Evolutionary conservation across 2,113 vertebrate genomes (phyloP).

Genomic region (Albula glossodonta): DNA sequence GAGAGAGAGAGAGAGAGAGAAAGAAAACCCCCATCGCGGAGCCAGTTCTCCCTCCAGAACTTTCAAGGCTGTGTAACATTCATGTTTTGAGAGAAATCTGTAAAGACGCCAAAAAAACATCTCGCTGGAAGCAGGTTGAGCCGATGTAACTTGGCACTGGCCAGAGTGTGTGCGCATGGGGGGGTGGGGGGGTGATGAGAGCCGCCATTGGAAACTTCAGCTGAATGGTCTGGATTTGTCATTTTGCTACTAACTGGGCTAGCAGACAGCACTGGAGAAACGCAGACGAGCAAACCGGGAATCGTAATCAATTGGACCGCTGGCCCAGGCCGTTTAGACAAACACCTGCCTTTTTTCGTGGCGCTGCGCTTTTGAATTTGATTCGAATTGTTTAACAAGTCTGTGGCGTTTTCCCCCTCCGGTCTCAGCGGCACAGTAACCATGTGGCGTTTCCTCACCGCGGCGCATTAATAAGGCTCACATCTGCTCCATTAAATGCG

Average conservation of each 20-base stretch:
- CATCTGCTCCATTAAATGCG: background rate
- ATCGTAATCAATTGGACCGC: constrained; percentile 3
- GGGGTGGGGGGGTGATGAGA: background rate
- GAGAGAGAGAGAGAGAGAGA: background rate
- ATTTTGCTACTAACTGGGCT: constrained; percentile 23
- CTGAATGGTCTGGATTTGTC: constrained; percentile 23
- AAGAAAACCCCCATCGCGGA: background rate
- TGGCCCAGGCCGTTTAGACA: background rate
- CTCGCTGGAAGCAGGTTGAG: constrained; percentile 32
- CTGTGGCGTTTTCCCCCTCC: background rate
- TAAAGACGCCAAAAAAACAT: constrained; percentile 30
- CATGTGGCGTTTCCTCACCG: background rate
- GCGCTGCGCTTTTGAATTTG: background rate
- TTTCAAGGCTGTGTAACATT: constrained; percentile 21
- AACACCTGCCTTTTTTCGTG: constrained; percentile 15
- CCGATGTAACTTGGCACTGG: constrained; percentile 21
- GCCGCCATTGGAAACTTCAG: background rate
- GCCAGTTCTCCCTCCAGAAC: constrained; percentile 12
- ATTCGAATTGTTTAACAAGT: background rate
- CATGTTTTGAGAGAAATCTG: constrained; percentile 27
- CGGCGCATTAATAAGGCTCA: background rate
- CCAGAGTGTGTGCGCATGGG: too few species aligned
- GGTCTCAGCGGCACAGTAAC: background rate
- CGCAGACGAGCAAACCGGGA: background rate
- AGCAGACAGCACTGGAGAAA: constrained; percentile 20